Conservation (phyloP, 2,797 vertebrate species). For the Enteromius unitaeniatus region DNA sequence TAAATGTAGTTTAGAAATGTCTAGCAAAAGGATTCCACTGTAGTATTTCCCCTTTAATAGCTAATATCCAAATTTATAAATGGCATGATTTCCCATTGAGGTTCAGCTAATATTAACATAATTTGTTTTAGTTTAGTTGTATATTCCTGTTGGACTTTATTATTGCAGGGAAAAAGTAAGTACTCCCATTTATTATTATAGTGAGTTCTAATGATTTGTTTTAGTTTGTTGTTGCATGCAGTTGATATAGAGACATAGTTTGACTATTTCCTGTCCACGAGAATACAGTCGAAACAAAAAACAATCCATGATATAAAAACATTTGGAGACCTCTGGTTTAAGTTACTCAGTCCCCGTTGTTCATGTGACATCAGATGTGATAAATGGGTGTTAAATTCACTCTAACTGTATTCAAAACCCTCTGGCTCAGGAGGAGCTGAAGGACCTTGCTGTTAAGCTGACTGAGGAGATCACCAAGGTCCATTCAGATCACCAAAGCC, state of each 20-base stretch:
- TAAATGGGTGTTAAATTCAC: conserved; percentile 12
- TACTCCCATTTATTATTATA: neutral
- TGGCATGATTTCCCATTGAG: neutral
- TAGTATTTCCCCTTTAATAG: neutral
- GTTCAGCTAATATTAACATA: no score
- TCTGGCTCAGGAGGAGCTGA: conserved; percentile 76
- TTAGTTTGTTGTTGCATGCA: neutral
- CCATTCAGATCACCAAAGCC: conserved; percentile 77
- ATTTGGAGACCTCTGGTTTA: neutral
- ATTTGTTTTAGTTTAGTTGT: no score
- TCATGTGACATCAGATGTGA: neutral
- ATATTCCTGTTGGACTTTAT: neutral
- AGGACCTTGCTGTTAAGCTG: conserved; percentile 78
- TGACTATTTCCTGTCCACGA: neutral
- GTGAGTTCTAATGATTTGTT: neutral
- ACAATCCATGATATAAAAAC: neutral
- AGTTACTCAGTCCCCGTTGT: neutral
- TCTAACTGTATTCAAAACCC: conserved; percentile 8
- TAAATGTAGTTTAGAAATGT: neutral
- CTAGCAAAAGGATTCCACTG: neutral
- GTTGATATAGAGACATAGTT: neutral
- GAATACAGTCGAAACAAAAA: neutral
- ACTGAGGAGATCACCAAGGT: conserved; percentile 80
- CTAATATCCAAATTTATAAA: neutral
- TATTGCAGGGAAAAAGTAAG: neutral